Evolutionary conservation across 2,113 vertebrate genomes (phyloP), one percentile per base, ranked within the genome.

Genomic region (Cyprinodon variegatus): DNA sequence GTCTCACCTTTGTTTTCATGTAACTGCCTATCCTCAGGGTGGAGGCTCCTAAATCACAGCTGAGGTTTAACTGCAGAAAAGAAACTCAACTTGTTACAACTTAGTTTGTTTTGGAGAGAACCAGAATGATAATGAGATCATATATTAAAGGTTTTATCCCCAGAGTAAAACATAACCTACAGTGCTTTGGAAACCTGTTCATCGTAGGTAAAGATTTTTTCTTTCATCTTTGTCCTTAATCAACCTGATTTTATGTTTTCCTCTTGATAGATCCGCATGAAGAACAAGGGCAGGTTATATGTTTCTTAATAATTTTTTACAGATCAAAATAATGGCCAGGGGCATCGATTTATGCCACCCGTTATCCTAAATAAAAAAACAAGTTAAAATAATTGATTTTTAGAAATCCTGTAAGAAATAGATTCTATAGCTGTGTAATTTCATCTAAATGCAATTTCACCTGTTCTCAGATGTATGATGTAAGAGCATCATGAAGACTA

Each of bases 41-140:
- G 73, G 38, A 68, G 76, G 72, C 37, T 59, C 4, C 65, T 87
- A 69, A 79, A 67, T 91, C 70, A 73, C 76, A 72, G 15, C 60
- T 79, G 71, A 69, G 65, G 70, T 83, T 83, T 70, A 84, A 43
- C 86, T 66, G 73, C 61, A 64, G 76, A 15, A 78, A 86, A 82
- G 82, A 78, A 75, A 83, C 76, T 62, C 63, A 59, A 61, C 85
- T 87, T 79, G 82, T 92, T 89, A 91, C 65, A n/a, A 48, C 65
- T 74, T 85, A 86, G 90, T 90, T 91, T 68, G 88, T 87, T 91
- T 85, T 76, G 66, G 65, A 82, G 79, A 10, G 11, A 64, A 61
- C 11, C 20, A 20, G 0, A 48, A 22, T 68, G 73, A 86, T 81
- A 68, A 40, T 46, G 14, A 57, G 76, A 86, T 78, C 66, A 70